Evolutionary conservation across 2,888 invertebrate species (phyloP).

Genomic region (Synanthedon formicaeformis): DNA sequence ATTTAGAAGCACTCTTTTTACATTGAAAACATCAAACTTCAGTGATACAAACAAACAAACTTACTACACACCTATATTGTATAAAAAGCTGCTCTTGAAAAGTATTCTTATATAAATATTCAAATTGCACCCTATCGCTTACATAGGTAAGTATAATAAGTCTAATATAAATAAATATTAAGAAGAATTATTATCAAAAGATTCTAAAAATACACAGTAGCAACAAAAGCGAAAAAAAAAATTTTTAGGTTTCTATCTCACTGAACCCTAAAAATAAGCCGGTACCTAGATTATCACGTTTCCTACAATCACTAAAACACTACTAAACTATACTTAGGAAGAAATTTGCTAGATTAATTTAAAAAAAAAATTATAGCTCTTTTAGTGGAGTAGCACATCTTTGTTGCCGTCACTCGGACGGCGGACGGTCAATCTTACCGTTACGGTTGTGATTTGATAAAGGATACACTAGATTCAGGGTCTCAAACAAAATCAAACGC

Average conservation of each 20-base stretch:
- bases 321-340: conserved; percentile 10
- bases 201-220: background rate
- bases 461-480: no score
- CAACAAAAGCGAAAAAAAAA: background rate
- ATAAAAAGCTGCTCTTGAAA: no score
- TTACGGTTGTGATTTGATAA: no score
- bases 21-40: no score
- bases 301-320: conserved; percentile 7
- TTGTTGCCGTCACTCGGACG: background rate
- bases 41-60: no score
- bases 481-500: no score
- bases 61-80: no score
- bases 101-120: no score
- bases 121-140: no score
- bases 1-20: no score
- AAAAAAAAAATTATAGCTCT: conserved; percentile 9
- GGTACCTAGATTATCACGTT: conserved; percentile 32
- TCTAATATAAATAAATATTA: background rate
- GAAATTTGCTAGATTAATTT: conserved; percentile 5
- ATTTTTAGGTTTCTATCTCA: background rate
- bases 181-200: background rate
- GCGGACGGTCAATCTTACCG: no score
- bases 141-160: background rate
- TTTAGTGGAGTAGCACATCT: conserved; percentile 11
- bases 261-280: conserved; percentile 13